Conservation (phyloP, 2,113 vertebrate genomes). For the Cygnus atratus region DNA sequence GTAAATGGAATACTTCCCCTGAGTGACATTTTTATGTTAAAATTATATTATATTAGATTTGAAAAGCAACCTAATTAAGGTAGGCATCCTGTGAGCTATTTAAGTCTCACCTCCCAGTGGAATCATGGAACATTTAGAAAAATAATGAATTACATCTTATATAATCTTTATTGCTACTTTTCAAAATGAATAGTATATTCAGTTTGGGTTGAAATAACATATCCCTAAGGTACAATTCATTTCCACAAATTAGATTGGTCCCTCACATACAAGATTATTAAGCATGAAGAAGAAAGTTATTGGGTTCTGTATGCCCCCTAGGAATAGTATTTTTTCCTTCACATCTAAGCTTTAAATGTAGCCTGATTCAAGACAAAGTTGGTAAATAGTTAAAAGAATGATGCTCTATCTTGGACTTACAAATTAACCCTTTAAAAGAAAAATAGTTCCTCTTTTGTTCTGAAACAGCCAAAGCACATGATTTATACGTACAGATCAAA, state of each 20-base stretch:
- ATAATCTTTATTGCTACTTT: slow-evolving; percentile 77
- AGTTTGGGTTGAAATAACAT: slow-evolving; percentile 71
- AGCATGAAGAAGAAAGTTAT: slow-evolving; percentile 67
- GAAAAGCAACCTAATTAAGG: slow-evolving; percentile 75
- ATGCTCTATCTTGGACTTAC: neutral
- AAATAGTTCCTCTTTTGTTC: neutral
- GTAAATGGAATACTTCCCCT: slow-evolving; percentile 67
- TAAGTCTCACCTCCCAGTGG: slow-evolving; percentile 66
- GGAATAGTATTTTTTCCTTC: slow-evolving; percentile 26
- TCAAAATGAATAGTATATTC: slow-evolving; percentile 72
- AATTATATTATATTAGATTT: slow-evolving; percentile 74
- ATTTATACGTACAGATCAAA: neutral
- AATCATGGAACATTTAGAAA: slow-evolving; percentile 70
- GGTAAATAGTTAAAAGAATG: slow-evolving; percentile 20
- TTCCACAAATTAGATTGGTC: slow-evolving; percentile 74
- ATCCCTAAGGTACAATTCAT: slow-evolving; percentile 71
- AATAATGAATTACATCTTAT: slow-evolving; percentile 77
- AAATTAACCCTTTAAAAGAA: neutral
- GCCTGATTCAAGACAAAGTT: neutral
- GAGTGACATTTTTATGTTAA: slow-evolving; percentile 71
- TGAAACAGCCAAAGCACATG: neutral
- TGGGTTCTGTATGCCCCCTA: slow-evolving; percentile 48
- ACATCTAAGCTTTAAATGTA: slow-evolving; percentile 14
- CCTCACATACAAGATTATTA: slow-evolving; percentile 72
- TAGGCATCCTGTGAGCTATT: slow-evolving; percentile 70